Percentiles rank a stretch among this genome's conserved stretches.
Evolutionary conservation across 2,888 invertebrate species (phyloP).

Genomic region (Thysanoteuthis rhombus): DNA sequence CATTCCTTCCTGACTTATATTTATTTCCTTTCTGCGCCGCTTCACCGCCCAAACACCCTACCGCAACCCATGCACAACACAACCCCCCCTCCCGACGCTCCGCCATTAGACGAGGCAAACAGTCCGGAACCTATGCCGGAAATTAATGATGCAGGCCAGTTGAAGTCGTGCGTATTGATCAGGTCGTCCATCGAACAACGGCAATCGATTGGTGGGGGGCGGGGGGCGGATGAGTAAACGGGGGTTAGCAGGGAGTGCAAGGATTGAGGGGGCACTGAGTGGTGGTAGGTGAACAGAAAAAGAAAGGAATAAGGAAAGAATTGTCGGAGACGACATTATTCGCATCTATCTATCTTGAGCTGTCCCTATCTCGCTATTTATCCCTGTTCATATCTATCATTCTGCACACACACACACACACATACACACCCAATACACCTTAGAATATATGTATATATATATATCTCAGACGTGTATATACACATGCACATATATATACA

Average conservation of each 20-base stretch:
- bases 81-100: neutral
- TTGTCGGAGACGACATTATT: neutral
- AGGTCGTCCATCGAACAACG: neutral
- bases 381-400: neutral
- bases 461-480: too few species aligned
- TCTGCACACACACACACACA: neutral
- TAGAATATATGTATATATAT: too few species aligned
- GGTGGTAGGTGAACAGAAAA: neutral
- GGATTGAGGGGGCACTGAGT: neutral
- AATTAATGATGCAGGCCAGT: slow-evolving; percentile 30
- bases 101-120: slow-evolving; percentile 15
- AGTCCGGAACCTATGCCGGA: slow-evolving; percentile 26
- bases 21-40: too few species aligned
- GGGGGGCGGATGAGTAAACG: neutral
- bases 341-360: too few species aligned
- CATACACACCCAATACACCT: too few species aligned
- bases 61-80: too few species aligned
- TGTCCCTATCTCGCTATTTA: too few species aligned
- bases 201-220: neutral
- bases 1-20: neutral
- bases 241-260: neutral
- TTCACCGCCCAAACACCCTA: too few species aligned
- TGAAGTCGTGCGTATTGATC: slow-evolving; percentile 26
- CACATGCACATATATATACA: neutral
- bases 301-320: neutral